Conservation (phyloP, 2,113 vertebrate genomes). For the Enhydra lutris region DNA sequence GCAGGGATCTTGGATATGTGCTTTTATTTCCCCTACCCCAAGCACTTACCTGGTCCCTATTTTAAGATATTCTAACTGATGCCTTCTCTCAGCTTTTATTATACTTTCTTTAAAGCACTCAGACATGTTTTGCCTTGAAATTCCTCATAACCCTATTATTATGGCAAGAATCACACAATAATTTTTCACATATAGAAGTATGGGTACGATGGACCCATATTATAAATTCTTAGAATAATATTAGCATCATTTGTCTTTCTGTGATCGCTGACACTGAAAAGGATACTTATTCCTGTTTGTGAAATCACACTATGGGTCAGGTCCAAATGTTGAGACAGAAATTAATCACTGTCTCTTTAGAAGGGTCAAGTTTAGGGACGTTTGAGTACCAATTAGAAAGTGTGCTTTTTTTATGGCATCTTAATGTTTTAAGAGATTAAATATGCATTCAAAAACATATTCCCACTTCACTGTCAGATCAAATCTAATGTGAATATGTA, state of each 20-base stretch:
- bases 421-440: constrained; percentile 46
- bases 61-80: background rate
- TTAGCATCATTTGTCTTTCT: constrained; percentile 47
- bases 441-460: constrained; percentile 26
- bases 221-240: background rate
- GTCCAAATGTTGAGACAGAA: constrained; percentile 29
- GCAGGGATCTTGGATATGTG: background rate
- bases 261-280: constrained; percentile 20
- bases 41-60: background rate
- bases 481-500: background rate
- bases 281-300: constrained; percentile 9
- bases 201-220: background rate
- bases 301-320: background rate
- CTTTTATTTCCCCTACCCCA: background rate
- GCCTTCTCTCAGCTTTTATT: background rate
- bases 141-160: background rate
- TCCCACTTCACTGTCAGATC: background rate
- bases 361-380: background rate
- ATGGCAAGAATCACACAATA: background rate
- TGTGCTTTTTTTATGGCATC: background rate
- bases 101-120: background rate
- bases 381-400: constrained; percentile 24
- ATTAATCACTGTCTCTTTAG: constrained; percentile 45
- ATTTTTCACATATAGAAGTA: background rate
- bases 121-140: constrained; percentile 10